Percentiles rank a stretch among this genome's conserved stretches.
These are phyloP conservation scores for Collichthys lucidus DNA, from an alignment of 2,113 vertebrate species.

Conservation along the genomic window DNA sequence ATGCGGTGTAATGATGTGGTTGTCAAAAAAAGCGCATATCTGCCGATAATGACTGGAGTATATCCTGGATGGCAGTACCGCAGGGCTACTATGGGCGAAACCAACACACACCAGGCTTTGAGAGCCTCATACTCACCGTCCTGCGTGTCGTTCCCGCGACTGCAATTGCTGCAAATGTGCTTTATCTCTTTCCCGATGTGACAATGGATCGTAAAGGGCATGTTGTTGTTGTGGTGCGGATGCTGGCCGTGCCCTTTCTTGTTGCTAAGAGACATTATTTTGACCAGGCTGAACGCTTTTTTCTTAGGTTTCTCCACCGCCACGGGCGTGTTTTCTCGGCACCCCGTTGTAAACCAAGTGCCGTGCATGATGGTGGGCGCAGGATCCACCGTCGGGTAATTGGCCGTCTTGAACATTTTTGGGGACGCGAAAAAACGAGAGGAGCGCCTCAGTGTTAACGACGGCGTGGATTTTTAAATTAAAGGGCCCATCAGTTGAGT, in stretches of 20 bases:
- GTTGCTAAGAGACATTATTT: conserved; percentile 89
- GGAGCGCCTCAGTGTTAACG: conserved; percentile 58
- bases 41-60: not conserved
- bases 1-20: not conserved
- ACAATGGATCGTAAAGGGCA: conserved; percentile 96
- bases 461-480: conserved; percentile 61
- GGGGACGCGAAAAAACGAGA: conserved; percentile 43
- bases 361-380: conserved; percentile 83
- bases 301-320: conserved; percentile 88
- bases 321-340: conserved; percentile 84
- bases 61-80: conserved; percentile 38
- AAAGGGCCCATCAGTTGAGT: conserved; percentile 69
- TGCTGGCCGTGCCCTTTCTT: conserved; percentile 87
- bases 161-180: conserved; percentile 99
- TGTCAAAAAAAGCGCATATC: not conserved
- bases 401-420: conserved; percentile 77
- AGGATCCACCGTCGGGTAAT: conserved; percentile 87
- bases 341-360: conserved; percentile 82
- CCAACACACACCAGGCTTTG: conserved; percentile 14
- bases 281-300: conserved; percentile 93
- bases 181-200: conserved; percentile 99
- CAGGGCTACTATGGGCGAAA: conserved; percentile 55
- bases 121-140: conserved; percentile 90
- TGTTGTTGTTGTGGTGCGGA: conserved; percentile 86
- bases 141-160: conserved; percentile 92